These are phyloP conservation scores for Beroe forskalii DNA, from an alignment of 37 sponge, comb jelly and placozoan species.

Conservation along the genomic window DNA sequence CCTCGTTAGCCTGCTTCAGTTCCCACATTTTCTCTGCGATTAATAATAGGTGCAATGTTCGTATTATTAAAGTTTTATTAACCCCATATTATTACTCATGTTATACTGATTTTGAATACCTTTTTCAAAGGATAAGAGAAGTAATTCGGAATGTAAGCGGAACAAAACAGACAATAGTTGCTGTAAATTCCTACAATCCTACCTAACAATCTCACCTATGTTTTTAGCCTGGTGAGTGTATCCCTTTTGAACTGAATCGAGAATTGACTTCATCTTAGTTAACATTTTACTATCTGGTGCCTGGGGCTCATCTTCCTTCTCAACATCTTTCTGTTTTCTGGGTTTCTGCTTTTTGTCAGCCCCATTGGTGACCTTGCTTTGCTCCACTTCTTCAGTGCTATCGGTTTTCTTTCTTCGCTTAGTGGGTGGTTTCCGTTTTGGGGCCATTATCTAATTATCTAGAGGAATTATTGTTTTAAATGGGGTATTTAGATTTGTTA, in stretches of 20 bases:
- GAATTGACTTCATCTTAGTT: slow-evolving; percentile 17
- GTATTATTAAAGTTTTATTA: not conserved
- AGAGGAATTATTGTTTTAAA: too few species aligned
- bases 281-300: slow-evolving; percentile 16
- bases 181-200: too few species aligned
- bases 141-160: too few species aligned
- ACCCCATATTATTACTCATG: too few species aligned
- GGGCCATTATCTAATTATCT: slow-evolving; percentile 20
- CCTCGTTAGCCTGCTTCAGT: not conserved
- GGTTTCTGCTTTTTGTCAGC: not conserved
- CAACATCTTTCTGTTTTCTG: not conserved
- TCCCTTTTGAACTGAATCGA: slow-evolving; percentile 58
- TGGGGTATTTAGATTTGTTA: too few species aligned
- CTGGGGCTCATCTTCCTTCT: not conserved
- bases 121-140: too few species aligned
- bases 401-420: slow-evolving; percentile 41
- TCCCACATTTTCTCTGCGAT: slow-evolving; percentile 54
- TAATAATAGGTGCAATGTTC: not conserved
- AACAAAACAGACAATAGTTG: too few species aligned
- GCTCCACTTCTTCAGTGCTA: not conserved
- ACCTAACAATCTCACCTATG: too few species aligned
- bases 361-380: not conserved
- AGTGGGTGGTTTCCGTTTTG: slow-evolving; percentile 19
- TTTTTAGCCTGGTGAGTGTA: slow-evolving; percentile 63
- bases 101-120: too few species aligned